Evolutionary conservation across 2,113 vertebrate genomes (phyloP), one percentile per base, ranked within the genome.

Genomic region (Elachura formosa): DNA sequence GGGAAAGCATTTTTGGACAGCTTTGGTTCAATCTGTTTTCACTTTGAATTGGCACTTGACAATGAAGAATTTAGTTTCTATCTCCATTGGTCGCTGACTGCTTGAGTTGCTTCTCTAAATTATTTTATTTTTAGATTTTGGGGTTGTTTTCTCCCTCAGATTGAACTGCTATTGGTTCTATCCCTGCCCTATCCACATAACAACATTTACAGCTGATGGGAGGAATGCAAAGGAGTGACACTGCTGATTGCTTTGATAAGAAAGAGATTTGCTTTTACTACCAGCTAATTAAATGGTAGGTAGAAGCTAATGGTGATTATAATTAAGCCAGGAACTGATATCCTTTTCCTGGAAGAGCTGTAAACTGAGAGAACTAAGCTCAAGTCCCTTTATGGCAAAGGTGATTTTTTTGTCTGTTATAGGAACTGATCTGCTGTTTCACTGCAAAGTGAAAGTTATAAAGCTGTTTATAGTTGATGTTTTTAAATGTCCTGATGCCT

Each of bases 11-110:
- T 87, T 91, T 83, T 40, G 85, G 84, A 67, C 73, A 67, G 51
- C 80, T 95, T 91, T 76, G 49, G 11, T 89, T 90, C 81, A 85
- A n/a, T 95, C 73, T 96, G 73, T 94, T 96, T 96, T 79, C 59
- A 78, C 41, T 96, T 75, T 84, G 74, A 86, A 90, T 71, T 86
- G 82, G 68, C 58, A 48, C 58, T 93, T 88, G 67, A 49, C 63
- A 77, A 41, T 31, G 72, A 88, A 58, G 24, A 69, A 52, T 93
- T 87, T 62, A 0, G 2, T 63, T 87, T 64, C 34, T 25, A 72
- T 79, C n/a, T 80, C 66, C 29, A 45, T 81, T 45, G 10, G 83
- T 71, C 63, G 40, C 5, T 63, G 29, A 34, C n/a, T 84, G 34
- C 63, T 71, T 71, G 41, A 52, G 29, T 74, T 89, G 79, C 40